Base-by-base conservation (phyloP, 2,113 vertebrate species). In the Ctenodactylus gundi region DNA sequence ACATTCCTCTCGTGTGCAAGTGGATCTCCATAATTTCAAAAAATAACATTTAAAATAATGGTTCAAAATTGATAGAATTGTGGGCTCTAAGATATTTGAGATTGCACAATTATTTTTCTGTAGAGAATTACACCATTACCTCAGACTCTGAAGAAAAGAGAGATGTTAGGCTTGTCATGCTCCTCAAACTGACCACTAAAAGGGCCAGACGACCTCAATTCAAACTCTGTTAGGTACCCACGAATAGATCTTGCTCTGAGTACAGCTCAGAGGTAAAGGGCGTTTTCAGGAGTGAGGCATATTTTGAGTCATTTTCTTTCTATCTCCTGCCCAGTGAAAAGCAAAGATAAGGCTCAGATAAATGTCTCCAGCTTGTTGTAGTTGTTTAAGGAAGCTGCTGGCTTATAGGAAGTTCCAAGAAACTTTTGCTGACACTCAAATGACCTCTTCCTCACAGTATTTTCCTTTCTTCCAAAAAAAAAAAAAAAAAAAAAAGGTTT, bases 21-120 rank as follows among this genome's bases (percentile, higher is more conserved):
- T 84, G 14, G 84, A 92, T 65, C 62, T 94, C 85, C 49, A 88
- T 36, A 94, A 90, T 88, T 62, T 92, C 88, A 88, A 95, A 93
- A 95, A 65, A 76, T n/a, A 83, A 65, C 4, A 85, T 85, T 78
- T 88, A 91, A 94, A 91, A 90, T 77, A 82, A 93, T 88, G 85
- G 68, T 51, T 95, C 64, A 65, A 41, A 91, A 85, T 0, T 58
- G 58, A 94, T 84, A 77, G 29, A 87, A 90, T 36, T 77, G 31
- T 23, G 7, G 34, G 7, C 39, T 92, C 70, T 87, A 65, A 36
- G n/a, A 76, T n/a, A 80, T 31, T 65, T 81, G 49, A 93, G 27
- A 65, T 20, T 34, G 70, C 49, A 60, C 15, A 58, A 58, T 86
- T 51, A 60, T 64, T 53, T 64, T 81, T 68, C 67, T 64, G 39